These are phyloP conservation scores for Abrostola triplasia DNA, from an alignment of 2,888 invertebrate species.

Conservation along the genomic window DNA sequence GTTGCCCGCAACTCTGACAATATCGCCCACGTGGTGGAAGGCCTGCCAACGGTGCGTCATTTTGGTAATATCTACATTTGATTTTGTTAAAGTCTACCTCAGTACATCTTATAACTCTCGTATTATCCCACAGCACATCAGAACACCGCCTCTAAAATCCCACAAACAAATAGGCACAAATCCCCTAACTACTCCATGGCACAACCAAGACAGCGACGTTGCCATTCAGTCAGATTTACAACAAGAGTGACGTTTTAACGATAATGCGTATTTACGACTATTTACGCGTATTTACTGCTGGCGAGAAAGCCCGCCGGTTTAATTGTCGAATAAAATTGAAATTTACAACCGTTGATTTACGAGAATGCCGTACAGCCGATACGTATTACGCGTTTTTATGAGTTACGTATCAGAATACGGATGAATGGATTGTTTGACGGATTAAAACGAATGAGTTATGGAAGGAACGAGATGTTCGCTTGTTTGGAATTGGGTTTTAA, in stretches of 20 bases:
- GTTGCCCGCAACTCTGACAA: too few relatives aligned
- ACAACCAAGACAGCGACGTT: conserved; percentile 66
- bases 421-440: conserved; percentile 52
- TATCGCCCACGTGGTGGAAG: too few relatives aligned
- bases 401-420: conserved; percentile 53
- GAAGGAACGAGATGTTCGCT: conserved; percentile 4
- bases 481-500: conserved; percentile 4
- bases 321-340: conserved; percentile 88
- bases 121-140: too few relatives aligned
- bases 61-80: too few relatives aligned
- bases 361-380: conserved; percentile 58
- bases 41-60: too few relatives aligned
- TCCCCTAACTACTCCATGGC: conserved; percentile 51
- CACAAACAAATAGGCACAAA: conserved; percentile 36
- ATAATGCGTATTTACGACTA: conserved; percentile 87
- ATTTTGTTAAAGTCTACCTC: too few relatives aligned
- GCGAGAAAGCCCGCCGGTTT: conserved; percentile 85
- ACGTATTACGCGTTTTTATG: conserved; percentile 71
- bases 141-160: conserved; percentile 18
- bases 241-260: conserved; percentile 85
- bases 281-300: conserved; percentile 84
- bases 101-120: too few relatives aligned
- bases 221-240: conserved; percentile 81
- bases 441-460: conserved; percentile 34
- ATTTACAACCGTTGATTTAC: conserved; percentile 85